Percentiles rank a stretch among this genome's conserved stretches.
Conservation (phyloP, 2,888 invertebrate genomes). For the Petrophora chlorosata region DNA sequence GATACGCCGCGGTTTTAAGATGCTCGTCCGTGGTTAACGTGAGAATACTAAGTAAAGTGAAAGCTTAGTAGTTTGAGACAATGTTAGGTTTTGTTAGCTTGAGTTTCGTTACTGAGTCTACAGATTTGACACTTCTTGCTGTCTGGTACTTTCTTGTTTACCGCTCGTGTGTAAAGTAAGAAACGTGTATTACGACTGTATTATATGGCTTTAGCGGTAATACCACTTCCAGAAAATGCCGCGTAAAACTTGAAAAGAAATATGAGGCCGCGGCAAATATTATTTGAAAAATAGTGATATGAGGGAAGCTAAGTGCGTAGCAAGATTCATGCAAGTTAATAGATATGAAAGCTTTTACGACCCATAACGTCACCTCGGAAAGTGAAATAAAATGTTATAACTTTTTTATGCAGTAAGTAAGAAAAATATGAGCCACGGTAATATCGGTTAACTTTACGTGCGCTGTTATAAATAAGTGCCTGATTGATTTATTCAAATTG, state of each 20-base stretch:
- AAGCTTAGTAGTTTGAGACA: constrained; percentile 17
- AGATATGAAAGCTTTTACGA: constrained; percentile 67
- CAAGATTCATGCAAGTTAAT: constrained; percentile 64
- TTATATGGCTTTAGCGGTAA: not conserved
- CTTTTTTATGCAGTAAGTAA: constrained; percentile 53
- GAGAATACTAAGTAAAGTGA: constrained; percentile 26
- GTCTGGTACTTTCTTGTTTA: not conserved
- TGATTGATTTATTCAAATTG: constrained; percentile 27
- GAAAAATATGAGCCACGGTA: constrained; percentile 42
- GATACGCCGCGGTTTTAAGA: constrained; percentile 32
- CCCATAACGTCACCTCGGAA: constrained; percentile 61
- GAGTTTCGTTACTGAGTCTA: not conserved
- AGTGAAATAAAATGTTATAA: constrained; percentile 65
- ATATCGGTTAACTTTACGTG: constrained; percentile 29
- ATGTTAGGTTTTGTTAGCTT: constrained; percentile 7
- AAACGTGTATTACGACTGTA: not conserved
- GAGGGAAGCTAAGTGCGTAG: constrained; percentile 45
- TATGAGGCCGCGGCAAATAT: constrained; percentile 11
- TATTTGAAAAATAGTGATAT: constrained; percentile 39
- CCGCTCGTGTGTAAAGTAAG: not conserved
- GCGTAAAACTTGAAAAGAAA: not conserved
- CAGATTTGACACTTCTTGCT: constrained; percentile 1
- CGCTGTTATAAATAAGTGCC: constrained; percentile 20
- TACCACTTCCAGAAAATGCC: not conserved
- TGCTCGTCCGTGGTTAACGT: constrained; percentile 29